Conservation (phyloP, 2,113 vertebrate genomes). For the Lepidothrix coronata region DNA sequence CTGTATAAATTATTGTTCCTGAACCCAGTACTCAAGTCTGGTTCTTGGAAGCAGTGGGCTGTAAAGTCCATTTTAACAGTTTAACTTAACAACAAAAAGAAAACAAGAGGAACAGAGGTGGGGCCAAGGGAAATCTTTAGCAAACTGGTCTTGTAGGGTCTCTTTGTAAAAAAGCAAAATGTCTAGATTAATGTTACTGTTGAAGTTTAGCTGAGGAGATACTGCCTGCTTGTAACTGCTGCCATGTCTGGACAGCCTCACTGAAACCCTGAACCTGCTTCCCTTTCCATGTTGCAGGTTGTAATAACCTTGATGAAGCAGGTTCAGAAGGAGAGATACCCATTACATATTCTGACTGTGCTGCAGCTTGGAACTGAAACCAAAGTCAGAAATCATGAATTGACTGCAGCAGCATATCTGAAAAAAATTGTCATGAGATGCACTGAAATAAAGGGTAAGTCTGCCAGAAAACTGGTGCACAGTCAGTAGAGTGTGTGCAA, state of each 20-base stretch:
- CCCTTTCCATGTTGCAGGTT: constrained; percentile 71
- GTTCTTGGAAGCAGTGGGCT: background rate
- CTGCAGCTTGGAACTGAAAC: constrained; percentile 86
- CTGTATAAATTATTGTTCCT: background rate
- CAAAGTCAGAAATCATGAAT: constrained; percentile 79
- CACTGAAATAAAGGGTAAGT: constrained; percentile 84
- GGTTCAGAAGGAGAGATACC: constrained; percentile 63
- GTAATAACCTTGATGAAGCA: constrained; percentile 83
- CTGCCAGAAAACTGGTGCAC: background rate
- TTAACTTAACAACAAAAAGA: background rate
- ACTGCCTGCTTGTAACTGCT: background rate
- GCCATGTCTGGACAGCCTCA: background rate
- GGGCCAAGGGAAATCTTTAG: background rate
- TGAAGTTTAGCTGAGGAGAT: background rate
- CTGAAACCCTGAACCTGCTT: background rate
- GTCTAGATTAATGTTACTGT: background rate
- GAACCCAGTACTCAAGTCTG: background rate
- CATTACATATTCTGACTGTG: constrained; percentile 83
- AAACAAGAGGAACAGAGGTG: background rate
- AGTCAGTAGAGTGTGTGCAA: background rate
- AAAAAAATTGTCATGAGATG: constrained; percentile 83
- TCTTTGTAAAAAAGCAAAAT: background rate
- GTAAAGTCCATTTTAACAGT: background rate
- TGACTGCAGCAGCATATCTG: constrained; percentile 84
- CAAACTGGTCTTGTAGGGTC: background rate